phyloP scores from a whole-genome alignment of 2,888 invertebrate species.

The Pristionchus exspectatus region DNA sequence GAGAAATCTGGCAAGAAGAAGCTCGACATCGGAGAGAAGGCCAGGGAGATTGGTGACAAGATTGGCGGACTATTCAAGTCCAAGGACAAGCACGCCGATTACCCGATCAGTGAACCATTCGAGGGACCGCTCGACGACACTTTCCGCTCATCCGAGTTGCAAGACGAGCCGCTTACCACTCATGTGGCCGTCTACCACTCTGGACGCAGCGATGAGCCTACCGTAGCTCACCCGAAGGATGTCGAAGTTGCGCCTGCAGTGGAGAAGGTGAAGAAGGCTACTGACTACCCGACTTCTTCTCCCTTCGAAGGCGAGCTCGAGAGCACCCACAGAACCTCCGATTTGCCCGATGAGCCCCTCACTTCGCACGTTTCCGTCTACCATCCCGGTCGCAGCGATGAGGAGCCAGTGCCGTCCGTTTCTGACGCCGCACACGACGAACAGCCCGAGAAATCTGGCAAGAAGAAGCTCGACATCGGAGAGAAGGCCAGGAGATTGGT shows the following conservation, averaged over 20 bases:
- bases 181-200: constrained; percentile 26
- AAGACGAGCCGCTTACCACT: constrained; percentile 10
- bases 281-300: constrained; percentile 5
- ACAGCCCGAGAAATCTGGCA: constrained; percentile 21
- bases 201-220: constrained; percentile 6
- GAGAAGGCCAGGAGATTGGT: constrained; percentile 28
- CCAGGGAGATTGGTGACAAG: constrained; percentile 13
- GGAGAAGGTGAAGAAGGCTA: not conserved
- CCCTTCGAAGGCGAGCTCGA: constrained; percentile 28
- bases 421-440: not conserved
- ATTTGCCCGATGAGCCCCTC: not conserved
- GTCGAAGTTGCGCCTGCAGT: not conserved
- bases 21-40: constrained; percentile 37
- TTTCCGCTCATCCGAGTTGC: not conserved
- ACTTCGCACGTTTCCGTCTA: constrained; percentile 6
- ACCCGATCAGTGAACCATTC: constrained; percentile 16
- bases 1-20: constrained; percentile 14
- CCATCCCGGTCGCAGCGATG: constrained; percentile 3
- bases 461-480: constrained; percentile 37
- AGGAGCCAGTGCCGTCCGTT: not conserved
- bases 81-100: constrained; percentile 27
- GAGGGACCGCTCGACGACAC: constrained; percentile 25
- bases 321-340: not conserved
- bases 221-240: not conserved
- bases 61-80: constrained; percentile 45